These are phyloP conservation scores for Pyrrhosoma nymphula DNA, from an alignment of 2,888 invertebrate species.

Conservation along the genomic window DNA sequence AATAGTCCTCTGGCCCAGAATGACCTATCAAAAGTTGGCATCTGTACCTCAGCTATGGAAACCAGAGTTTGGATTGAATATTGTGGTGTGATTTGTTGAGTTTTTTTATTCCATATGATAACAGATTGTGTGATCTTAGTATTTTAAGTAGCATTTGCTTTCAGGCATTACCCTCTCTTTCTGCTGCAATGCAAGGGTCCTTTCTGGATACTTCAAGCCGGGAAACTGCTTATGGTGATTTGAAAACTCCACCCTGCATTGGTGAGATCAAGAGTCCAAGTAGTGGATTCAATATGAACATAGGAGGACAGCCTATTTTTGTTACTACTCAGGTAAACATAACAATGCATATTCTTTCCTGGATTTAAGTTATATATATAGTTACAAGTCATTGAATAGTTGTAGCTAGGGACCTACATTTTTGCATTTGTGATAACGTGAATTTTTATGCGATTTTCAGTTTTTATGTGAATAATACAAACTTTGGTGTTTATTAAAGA, in stretches of 20 bases:
- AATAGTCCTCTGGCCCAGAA: no score
- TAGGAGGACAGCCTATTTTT: slow-evolving; percentile 63
- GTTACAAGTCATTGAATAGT: no score
- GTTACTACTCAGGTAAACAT: slow-evolving; percentile 70
- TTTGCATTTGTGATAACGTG: neutral
- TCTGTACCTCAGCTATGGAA: no score
- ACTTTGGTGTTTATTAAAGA: no score
- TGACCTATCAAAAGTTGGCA: no score
- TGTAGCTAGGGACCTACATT: neutral
- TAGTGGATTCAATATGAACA: slow-evolving; percentile 50
- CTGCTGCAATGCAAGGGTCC: slow-evolving; percentile 47
- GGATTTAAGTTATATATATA: no score
- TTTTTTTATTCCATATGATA: no score
- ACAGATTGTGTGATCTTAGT: no score
- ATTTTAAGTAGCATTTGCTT: neutral
- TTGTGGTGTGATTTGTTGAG: no score
- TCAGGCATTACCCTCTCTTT: slow-evolving; percentile 43
- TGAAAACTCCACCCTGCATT: slow-evolving; percentile 19
- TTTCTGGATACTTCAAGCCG: slow-evolving; percentile 33
- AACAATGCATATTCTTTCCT: no score
- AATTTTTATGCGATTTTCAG: neutral
- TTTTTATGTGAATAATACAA: no score
- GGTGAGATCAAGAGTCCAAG: neutral
- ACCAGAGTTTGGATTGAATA: no score
- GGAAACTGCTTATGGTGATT: slow-evolving; percentile 34